Evolutionary conservation across 1,140 invertebrate genomes (phyloP), one percentile per base, ranked within the genome.

Genomic region (Batillaria attramentaria): DNA sequence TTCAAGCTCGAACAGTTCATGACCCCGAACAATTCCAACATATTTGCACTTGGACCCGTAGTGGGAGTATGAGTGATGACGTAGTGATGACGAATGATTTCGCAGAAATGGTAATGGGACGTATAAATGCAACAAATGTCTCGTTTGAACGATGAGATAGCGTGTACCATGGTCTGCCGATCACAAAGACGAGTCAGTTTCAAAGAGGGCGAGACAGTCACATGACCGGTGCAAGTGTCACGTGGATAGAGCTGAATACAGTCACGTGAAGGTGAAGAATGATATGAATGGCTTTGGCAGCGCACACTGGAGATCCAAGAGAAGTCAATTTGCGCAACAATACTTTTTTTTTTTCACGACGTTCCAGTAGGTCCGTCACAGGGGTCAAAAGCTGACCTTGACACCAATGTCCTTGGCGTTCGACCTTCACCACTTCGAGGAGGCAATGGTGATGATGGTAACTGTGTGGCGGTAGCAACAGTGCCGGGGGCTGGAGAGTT

Each of bases 31-130:
- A n/a, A n/a, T n/a, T n/a, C n/a, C n/a, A n/a, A n/a, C 28, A 20
- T 42, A 42, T 75, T 75, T 75, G 73, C 73, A 75, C 73, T 18
- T 75, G 54, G 60, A 75, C 73, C 73, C 73, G 73, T 75, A 75
- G 31, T 75, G 54, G 37, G 73, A 75, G 54, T 62, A 75, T 75
- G 54, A 75, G 62, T 13, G 37, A 28, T 50, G 24, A 13, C 13
- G 13, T 13, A 13, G 24, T 50, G 24, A 24, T 24, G 33, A 3
- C 10, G 24, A 62, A 62, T 10, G 8, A n/a, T 62, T 10, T 28
- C 33, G 33, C 24, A 62, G 33, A 62, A 31, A 62, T 31, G n/a
- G n/a, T n/a, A n/a, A n/a, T 50, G 13, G 46, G 10, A 13, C 24
- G 13, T 28, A 18, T 62, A 62, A 62, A 62, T 62, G 57, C 57